A percentile compares a stretch with the other conserved stretches of the same genome.
phyloP scores from a whole-genome alignment of 2,888 invertebrate species.

The Omphaloscelis lunosa region DNA sequence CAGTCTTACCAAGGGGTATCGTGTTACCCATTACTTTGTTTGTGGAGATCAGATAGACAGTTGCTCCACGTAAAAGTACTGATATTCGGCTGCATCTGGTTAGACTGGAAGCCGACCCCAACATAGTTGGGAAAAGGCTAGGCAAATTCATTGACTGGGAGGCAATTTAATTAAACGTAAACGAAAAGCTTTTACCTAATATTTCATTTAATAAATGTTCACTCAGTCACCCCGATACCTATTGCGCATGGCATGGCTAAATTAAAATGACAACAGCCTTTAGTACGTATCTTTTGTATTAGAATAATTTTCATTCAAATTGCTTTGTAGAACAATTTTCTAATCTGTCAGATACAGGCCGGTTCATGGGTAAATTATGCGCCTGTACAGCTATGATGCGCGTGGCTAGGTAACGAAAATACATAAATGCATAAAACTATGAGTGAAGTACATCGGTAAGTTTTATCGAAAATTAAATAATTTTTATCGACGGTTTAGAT shows the following conservation, averaged over 20 bases:
- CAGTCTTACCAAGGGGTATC: too few relatives aligned
- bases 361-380: constrained; percentile 51
- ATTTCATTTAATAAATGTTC: neutral
- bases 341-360: constrained; percentile 66
- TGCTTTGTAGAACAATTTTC: constrained; percentile 64
- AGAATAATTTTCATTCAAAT: constrained; percentile 62
- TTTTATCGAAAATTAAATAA: neutral
- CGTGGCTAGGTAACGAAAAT: constrained; percentile 20
- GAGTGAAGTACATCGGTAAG: too few relatives aligned
- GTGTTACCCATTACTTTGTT: too few relatives aligned
- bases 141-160: neutral
- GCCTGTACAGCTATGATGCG: constrained; percentile 1
- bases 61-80: too few relatives aligned
- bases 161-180: neutral
- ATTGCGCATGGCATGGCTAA: constrained; percentile 26
- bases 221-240: neutral
- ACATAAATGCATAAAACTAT: neutral
- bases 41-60: too few relatives aligned
- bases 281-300: constrained; percentile 39
- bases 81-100: too few relatives aligned
- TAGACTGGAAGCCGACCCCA: too few relatives aligned
- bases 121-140: too few relatives aligned
- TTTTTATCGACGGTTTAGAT: neutral
- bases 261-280: constrained; percentile 53
- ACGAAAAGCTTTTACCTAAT: neutral